Conservation (phyloP, 2,797 vertebrate genomes). For the Mionectes olivaceus region DNA sequence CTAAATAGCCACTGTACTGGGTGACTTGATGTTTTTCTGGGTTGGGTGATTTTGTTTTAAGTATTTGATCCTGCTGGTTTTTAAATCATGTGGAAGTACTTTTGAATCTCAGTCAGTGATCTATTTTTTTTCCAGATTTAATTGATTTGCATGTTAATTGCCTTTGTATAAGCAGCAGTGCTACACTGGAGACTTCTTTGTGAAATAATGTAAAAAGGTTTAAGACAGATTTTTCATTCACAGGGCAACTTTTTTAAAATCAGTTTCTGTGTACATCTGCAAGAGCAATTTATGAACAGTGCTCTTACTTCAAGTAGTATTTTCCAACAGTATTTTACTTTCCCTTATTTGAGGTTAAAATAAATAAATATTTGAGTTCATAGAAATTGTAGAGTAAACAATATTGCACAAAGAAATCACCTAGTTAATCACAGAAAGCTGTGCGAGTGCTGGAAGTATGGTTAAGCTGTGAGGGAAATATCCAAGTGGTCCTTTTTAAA, state of each 20-base stretch:
- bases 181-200: neutral
- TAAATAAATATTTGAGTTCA: slow-evolving; percentile 38
- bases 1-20: neutral
- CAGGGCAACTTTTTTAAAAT: neutral
- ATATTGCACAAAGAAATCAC: slow-evolving; percentile 5
- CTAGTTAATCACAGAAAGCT: neutral
- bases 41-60: neutral
- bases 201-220: neutral
- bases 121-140: neutral
- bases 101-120: neutral
- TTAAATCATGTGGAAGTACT: neutral
- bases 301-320: neutral
- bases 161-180: neutral
- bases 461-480: neutral
- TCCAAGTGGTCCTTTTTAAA: neutral
- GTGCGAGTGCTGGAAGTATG: neutral
- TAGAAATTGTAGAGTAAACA: slow-evolving; percentile 28
- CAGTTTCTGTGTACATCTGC: slow-evolving; percentile 2
- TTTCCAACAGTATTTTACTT: slow-evolving; percentile 40
- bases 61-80: neutral
- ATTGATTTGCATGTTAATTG: neutral
- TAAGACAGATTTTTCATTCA: neutral
- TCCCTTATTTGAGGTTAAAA: slow-evolving; percentile 41
- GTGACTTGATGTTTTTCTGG: neutral
- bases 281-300: neutral